Conservation (phyloP, 1,140 invertebrate species). For the Leptoteleia sp. region DNA sequence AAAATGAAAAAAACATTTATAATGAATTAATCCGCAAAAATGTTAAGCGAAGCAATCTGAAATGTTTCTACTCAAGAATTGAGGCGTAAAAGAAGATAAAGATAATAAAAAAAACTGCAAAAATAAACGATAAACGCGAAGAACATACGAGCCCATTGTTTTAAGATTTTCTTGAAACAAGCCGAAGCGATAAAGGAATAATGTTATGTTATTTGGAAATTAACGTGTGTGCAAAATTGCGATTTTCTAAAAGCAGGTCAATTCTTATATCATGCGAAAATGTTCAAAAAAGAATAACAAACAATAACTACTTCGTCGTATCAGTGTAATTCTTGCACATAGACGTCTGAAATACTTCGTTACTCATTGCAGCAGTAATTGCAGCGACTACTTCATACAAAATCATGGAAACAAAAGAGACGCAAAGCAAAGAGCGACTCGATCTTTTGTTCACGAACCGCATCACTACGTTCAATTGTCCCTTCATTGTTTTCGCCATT, state of each 20-base stretch:
- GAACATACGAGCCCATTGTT: too few species aligned
- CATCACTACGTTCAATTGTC: conserved; percentile 75
- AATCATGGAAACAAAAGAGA: conserved; percentile 60
- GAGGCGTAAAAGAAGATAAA: too few species aligned
- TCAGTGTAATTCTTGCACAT: conserved; percentile 34
- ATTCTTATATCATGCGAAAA: background rate
- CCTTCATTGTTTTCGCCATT: conserved; percentile 75
- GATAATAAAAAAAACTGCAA: too few species aligned
- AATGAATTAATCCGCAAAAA: too few species aligned
- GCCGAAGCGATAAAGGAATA: too few species aligned
- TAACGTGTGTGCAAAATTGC: too few species aligned
- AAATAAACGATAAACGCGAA: too few species aligned
- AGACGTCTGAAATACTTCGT: conserved; percentile 68
- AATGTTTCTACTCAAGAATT: too few species aligned
- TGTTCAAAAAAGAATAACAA: conserved; percentile 19
- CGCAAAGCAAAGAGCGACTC: conserved; percentile 57
- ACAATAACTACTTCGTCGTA: conserved; percentile 21
- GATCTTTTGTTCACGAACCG: conserved; percentile 71
- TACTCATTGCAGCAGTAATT: conserved; percentile 64
- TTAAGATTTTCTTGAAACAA: too few species aligned
- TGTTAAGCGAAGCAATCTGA: too few species aligned
- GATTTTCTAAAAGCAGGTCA: conserved; percentile 12
- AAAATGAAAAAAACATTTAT: too few species aligned
- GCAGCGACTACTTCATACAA: conserved; percentile 51
- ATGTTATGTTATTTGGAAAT: too few species aligned